Percentiles rank a stretch among this genome's conserved stretches.
Evolutionary conservation across 2,113 vertebrate genomes (phyloP).

Genomic region (Myotis davidii): DNA sequence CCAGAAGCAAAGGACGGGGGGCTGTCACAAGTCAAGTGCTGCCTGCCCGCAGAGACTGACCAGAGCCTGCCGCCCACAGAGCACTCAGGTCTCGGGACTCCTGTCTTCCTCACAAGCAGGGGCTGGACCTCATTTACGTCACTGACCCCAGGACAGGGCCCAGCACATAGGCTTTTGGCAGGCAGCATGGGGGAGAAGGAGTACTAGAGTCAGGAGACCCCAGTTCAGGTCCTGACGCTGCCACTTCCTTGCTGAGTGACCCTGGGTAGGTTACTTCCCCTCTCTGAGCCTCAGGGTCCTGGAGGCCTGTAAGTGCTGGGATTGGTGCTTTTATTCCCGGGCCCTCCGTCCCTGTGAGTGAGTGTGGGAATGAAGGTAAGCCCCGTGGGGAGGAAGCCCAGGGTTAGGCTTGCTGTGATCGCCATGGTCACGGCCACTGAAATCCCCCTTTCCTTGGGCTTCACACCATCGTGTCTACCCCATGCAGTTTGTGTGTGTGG

Average conservation of each 20-base stretch:
- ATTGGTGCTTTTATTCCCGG: rapidly evolving
- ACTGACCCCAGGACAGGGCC: background rate
- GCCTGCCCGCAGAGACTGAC: background rate
- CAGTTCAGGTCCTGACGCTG: background rate
- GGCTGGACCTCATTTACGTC: background rate
- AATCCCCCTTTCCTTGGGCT: background rate
- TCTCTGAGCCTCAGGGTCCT: background rate
- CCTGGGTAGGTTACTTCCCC: background rate
- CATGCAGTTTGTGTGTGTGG: conserved; percentile 96
- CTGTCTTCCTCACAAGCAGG: background rate
- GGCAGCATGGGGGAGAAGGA: background rate
- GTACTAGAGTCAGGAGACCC: background rate
- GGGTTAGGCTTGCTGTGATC: background rate
- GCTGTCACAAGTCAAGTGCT: background rate
- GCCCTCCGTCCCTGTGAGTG: rapidly evolving
- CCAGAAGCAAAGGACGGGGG: background rate
- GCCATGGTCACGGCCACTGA: background rate
- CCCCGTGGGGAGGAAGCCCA: background rate
- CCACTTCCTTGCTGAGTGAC: background rate
- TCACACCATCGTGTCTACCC: background rate
- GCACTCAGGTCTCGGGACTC: background rate
- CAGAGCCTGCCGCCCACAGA: background rate
- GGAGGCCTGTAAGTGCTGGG: too few species aligned
- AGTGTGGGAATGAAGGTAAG: background rate
- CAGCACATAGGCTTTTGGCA: rapidly evolving